Percentiles rank a stretch among this genome's conserved stretches.
phyloP scores from a whole-genome alignment of 2,797 vertebrate species.

The Rhodeus uyekii region DNA sequence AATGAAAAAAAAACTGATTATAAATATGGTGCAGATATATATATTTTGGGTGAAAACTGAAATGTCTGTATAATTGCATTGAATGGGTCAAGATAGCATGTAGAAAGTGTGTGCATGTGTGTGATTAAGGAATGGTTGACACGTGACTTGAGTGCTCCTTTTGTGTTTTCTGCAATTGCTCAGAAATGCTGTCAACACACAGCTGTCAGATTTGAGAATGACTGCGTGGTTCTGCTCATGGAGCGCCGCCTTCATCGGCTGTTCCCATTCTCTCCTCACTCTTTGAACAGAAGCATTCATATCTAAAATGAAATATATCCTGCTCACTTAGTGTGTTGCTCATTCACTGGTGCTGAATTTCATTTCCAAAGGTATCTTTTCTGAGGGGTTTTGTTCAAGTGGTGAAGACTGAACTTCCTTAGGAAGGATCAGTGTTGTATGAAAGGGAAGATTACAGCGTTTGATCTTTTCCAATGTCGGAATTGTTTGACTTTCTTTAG shows the following conservation, averaged over 20 bases:
- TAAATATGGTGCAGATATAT: not conserved
- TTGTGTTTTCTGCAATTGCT: constrained; percentile 14
- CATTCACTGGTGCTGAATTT: constrained; percentile 2
- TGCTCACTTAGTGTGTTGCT: constrained; percentile 1
- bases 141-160: not conserved
- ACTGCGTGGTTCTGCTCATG: not conserved
- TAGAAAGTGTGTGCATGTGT: not conserved
- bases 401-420: not conserved
- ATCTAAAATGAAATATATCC: constrained; percentile 18
- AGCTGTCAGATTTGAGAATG: not conserved
- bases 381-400: constrained; percentile 19
- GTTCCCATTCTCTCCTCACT: not conserved
- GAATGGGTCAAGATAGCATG: not conserved
- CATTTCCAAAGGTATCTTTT: constrained; percentile 11
- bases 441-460: constrained; percentile 1
- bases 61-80: not conserved
- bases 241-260: not conserved
- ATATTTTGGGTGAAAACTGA: not conserved
- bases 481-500: constrained; percentile 7
- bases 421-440: constrained; percentile 1
- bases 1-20: not conserved
- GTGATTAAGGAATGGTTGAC: not conserved
- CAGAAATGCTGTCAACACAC: constrained; percentile 1
- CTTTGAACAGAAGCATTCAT: not conserved
- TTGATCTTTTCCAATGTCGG: constrained; percentile 28